Base-by-base conservation (phyloP, 2,797 vertebrate species). In the Schizopygopsis malacanthus region DNA sequence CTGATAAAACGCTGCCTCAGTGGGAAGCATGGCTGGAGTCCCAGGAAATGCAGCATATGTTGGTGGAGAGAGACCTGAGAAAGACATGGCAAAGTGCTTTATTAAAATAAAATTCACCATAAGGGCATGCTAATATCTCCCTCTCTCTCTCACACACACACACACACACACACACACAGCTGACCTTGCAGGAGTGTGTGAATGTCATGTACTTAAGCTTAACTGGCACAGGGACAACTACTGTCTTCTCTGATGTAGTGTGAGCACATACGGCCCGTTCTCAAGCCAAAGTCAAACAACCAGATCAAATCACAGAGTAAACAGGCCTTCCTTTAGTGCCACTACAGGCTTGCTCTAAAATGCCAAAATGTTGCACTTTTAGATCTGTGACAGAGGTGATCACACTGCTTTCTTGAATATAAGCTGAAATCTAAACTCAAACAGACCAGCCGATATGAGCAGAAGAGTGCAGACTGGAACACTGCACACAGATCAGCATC, bases 1-100 rank as follows among this genome's bases (percentile, higher is more conserved):
- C 90, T 98, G 97, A 90, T 97, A 99, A 18, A 99, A 95, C 0
- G 97, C 96, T 25, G 96, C 96, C 88, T 99, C 98, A 0, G 97
- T 91, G 18, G 96, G 96, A 71, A 99, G 96, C 82, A 99, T 94
- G 25, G 97, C 91, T 41, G 97, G 93, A 0, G 95, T 94, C 13
- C 96, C 93, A 72, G 97, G 96, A 94, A 97, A 99, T 81, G 98
- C 95, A 10, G 97, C 94, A 0, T 98, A 99, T 85, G 97, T 94
- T 15, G 98, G 97, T 11, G 97, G 97, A 43, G 97, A 99, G 54
- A 99, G 96, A 93, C 98, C 98, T 99, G 63, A 43, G 89, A 70
- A 41, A 50, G 28, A 28, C 83, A 22, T 84, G 6, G 84, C 1
- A 88, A 16, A 69, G 71, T 56, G n/a, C 13, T 37, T 76, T 59